Base-by-base conservation (phyloP, 2,888 invertebrate species). In the Anoplius nigerrimus region DNA sequence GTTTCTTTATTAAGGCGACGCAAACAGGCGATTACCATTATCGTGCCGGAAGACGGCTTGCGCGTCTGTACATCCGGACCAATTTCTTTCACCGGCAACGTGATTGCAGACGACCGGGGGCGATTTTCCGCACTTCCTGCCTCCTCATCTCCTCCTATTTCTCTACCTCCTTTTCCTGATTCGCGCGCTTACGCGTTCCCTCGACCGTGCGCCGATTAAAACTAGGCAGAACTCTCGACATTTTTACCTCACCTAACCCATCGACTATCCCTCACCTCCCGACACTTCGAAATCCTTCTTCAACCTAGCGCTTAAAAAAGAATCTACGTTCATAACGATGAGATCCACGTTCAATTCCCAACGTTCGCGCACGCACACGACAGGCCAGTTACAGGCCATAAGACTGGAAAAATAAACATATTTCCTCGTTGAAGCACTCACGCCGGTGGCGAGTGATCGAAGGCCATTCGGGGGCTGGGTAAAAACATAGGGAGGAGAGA, bases 31-130 rank as follows among this genome's bases (percentile, higher is more conserved):
- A 34, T 34, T 34, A 34, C 2, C 11, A 34, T 34, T 34, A 34
- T 34, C 34, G 34, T 6, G 34, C 34, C 34, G 34, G 34, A 34
- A 34, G 34, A 6, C 4, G 11, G 34, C 34, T 34, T 34, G 34
- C 34, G 34, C 34, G 34, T 34, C 34, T 34, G 34, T 34, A 34
- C 34, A 34, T 34, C 34, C 34, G 34, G 34, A 34, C 48, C 66
- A 74, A 69, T 71, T 64, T 61, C 54, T 62, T 59, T 69, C 61
- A 62, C 45, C 60, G 56, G 51, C 57, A 46, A 45, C 66, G 58
- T 66, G 69, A 66, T 69, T 66, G 69, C 69, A 67, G 67, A 70
- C 70, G 70, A 70, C 62, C 55, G 0, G 46, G 46, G 53, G 62
- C 63, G 62, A 67, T 63, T 68, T 68, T 64, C 54, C 62, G 55